phyloP scores from a whole-genome alignment of 2,888 invertebrate genomes.

The Drosophila gaucha region DNA sequence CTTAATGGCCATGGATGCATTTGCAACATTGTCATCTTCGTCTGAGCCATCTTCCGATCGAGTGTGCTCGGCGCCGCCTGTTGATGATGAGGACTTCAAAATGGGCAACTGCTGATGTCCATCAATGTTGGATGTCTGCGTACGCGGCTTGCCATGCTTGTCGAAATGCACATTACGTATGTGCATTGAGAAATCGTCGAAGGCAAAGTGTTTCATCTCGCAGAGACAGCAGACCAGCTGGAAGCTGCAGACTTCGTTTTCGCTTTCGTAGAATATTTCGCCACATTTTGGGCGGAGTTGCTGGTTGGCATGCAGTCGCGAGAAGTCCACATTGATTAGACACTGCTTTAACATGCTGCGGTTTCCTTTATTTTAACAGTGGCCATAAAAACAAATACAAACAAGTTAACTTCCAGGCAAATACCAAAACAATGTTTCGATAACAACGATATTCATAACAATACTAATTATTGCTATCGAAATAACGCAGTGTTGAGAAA shows the following conservation, averaged over 20 bases:
- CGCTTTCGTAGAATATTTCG: slow-evolving; percentile 64
- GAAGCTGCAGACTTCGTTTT: slow-evolving; percentile 55
- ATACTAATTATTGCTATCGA: slow-evolving; percentile 32
- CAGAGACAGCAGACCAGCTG: slow-evolving; percentile 62
- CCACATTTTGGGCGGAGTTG: slow-evolving; percentile 66
- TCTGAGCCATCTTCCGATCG: slow-evolving; percentile 15
- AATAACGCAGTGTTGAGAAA: slow-evolving; percentile 17
- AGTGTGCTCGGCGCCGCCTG: not conserved
- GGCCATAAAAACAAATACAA: slow-evolving; percentile 34
- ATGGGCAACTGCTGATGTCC: not conserved
- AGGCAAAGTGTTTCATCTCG: slow-evolving; percentile 69
- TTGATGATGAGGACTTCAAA: not conserved
- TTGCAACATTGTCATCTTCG: slow-evolving; percentile 1
- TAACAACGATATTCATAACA: slow-evolving; percentile 11
- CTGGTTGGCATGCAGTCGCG: slow-evolving; percentile 55
- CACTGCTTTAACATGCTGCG: slow-evolving; percentile 67
- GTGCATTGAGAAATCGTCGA: slow-evolving; percentile 66
- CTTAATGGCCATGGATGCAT: not conserved
- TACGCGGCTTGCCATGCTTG: slow-evolving; percentile 39
- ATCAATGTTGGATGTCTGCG: slow-evolving; percentile 5
- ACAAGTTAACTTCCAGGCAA: slow-evolving; percentile 25
- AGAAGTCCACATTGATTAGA: slow-evolving; percentile 56
- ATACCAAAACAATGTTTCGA: slow-evolving; percentile 24
- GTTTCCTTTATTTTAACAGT: slow-evolving; percentile 26
- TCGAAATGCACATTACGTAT: slow-evolving; percentile 67